Conservation (phyloP, 2,888 invertebrate genomes). For the Heteromurus nitidus region DNA sequence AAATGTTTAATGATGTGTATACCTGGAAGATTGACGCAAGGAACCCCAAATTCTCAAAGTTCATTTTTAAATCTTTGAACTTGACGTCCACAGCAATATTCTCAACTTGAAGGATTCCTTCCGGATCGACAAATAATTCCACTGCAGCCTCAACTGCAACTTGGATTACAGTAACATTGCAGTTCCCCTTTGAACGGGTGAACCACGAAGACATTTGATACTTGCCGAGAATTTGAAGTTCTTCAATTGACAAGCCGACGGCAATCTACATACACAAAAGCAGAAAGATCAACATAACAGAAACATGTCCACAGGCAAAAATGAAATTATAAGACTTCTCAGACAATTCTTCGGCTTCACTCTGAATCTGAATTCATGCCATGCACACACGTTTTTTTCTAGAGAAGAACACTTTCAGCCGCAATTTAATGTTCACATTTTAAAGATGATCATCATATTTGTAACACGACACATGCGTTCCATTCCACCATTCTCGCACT, state of each 20-base stretch:
- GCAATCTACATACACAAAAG: slow-evolving; percentile 81
- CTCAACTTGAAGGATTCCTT: slow-evolving; percentile 86
- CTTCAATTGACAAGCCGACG: slow-evolving; percentile 83
- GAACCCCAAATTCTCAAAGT: slow-evolving; percentile 89
- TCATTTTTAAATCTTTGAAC: slow-evolving; percentile 85
- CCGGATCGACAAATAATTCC: slow-evolving; percentile 82
- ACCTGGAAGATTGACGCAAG: slow-evolving; percentile 81
- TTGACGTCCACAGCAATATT: slow-evolving; percentile 87
- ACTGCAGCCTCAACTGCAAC: slow-evolving; percentile 84
- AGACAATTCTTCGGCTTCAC: too few relatives aligned
- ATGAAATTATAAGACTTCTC: too few relatives aligned
- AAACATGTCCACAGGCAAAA: neutral
- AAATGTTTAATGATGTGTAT: too few relatives aligned
- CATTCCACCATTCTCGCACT: too few relatives aligned
- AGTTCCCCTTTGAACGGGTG: slow-evolving; percentile 83
- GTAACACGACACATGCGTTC: too few relatives aligned
- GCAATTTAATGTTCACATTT: too few relatives aligned
- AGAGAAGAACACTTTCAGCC: too few relatives aligned
- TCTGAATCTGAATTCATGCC: too few relatives aligned
- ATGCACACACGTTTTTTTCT: too few relatives aligned
- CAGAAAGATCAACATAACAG: slow-evolving; percentile 2
- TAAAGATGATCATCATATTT: too few relatives aligned
- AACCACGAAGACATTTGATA: slow-evolving; percentile 86
- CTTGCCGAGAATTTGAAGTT: slow-evolving; percentile 83
- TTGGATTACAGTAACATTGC: slow-evolving; percentile 84